phyloP scores from a whole-genome alignment of 35 echinoderm and acorn worm genomes.

The Amphiura filiformis region DNA sequence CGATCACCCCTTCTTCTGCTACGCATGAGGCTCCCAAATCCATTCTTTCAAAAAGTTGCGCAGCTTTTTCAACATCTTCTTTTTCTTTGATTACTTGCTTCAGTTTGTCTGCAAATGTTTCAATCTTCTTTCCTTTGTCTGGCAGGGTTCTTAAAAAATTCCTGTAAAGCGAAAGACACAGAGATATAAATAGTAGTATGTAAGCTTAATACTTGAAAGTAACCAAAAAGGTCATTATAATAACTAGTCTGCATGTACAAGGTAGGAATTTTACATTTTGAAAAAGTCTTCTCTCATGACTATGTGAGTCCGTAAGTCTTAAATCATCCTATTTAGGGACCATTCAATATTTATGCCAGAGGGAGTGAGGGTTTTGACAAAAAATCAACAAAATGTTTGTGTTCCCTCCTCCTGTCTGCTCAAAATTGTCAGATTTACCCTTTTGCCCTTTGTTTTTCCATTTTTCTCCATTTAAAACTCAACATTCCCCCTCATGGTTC shows the following conservation, averaged over 20 bases:
- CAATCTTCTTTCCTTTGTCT: constrained; percentile 53
- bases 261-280: neutral
- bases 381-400: too few species aligned
- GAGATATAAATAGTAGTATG: neutral
- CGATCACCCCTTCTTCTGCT: neutral
- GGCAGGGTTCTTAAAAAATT: constrained; percentile 28
- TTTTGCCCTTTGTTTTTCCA: too few species aligned
- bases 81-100: constrained; percentile 25
- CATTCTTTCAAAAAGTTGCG: constrained; percentile 52
- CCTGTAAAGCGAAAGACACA: constrained; percentile 6
- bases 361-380: too few species aligned
- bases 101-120: constrained; percentile 43
- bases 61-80: constrained; percentile 31
- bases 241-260: neutral
- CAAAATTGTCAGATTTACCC: too few species aligned
- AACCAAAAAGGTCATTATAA: neutral
- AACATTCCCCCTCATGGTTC: too few species aligned
- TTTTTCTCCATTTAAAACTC: too few species aligned
- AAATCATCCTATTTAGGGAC: neutral
- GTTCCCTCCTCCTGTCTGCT: too few species aligned
- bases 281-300: neutral
- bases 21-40: constrained; percentile 7
- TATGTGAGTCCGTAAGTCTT: neutral
- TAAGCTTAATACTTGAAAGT: neutral
- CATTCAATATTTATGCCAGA: neutral